These are phyloP conservation scores for Hyles lineata DNA, from an alignment of 2,888 invertebrate genomes.

Conservation along the genomic window DNA sequence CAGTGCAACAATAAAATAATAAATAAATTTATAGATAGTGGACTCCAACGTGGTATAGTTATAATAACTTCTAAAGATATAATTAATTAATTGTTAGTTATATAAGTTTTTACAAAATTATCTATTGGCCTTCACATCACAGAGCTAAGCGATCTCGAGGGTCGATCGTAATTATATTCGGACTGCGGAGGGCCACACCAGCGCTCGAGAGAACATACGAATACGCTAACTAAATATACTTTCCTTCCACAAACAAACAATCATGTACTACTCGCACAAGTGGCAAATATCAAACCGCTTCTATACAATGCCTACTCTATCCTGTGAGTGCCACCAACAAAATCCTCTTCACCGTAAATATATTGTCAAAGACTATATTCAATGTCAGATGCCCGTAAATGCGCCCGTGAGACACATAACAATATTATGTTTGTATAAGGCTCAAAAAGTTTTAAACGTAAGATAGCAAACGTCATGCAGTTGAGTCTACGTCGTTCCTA, in stretches of 20 bases:
- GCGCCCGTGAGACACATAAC: conserved; percentile 53
- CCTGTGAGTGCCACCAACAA: conserved; percentile 48
- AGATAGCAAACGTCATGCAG: conserved; percentile 60
- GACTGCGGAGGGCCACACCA: conserved; percentile 40
- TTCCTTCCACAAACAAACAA: conserved; percentile 40
- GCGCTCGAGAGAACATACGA: conserved; percentile 5
- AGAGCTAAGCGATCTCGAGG: conserved; percentile 77
- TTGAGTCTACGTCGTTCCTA: conserved; percentile 65
- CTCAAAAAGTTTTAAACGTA: conserved; percentile 56
- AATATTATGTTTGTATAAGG: conserved; percentile 49
- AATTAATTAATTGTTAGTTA: conserved; percentile 78
- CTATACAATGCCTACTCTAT: conserved; percentile 44
- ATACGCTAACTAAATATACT: conserved; percentile 39
- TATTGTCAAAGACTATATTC: conserved; percentile 47
- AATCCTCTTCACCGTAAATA: conserved; percentile 48
- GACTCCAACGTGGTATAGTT: conserved; percentile 81
- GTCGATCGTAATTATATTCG: conserved; percentile 51
- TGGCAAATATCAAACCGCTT: conserved; percentile 45
- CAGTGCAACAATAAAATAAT: conserved; percentile 84
- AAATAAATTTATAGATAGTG: conserved; percentile 78
- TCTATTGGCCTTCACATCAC: conserved; percentile 84
- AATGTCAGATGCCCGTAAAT: conserved; percentile 59
- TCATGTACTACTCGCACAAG: conserved; percentile 28
- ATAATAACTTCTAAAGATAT: conserved; percentile 73
- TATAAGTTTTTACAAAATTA: conserved; percentile 81